phyloP scores from a whole-genome alignment of 2,888 invertebrate genomes.

The Synanthedon vespiformis region DNA sequence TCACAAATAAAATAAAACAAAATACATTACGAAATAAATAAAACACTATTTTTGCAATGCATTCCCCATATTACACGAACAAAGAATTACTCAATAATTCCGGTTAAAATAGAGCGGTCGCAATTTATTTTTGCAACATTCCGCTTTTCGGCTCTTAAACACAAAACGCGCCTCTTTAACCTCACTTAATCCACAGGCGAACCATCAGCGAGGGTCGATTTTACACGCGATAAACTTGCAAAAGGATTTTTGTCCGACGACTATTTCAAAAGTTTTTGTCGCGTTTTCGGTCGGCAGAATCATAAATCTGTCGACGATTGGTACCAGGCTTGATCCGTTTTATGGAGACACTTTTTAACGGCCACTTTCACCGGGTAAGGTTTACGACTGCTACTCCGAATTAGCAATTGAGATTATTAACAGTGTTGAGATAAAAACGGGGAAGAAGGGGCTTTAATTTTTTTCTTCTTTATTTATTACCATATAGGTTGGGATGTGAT shows the following conservation, averaged over 20 bases:
- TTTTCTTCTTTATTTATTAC: no score
- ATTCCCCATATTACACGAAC: no score
- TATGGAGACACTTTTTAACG: constrained; percentile 39
- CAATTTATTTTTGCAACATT: constrained; percentile 7
- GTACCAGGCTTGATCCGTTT: constrained; percentile 28
- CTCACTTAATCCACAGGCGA: constrained; percentile 36
- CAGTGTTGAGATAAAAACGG: no score
- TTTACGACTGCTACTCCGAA: constrained; percentile 12
- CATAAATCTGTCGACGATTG: constrained; percentile 37
- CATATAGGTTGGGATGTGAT: no score
- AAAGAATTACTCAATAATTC: no score
- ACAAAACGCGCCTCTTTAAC: constrained; percentile 22
- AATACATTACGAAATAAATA: no score
- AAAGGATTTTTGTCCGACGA: constrained; percentile 32
- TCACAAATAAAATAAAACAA: no score
- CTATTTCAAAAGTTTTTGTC: constrained; percentile 11
- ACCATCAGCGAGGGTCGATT: constrained; percentile 35
- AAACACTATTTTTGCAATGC: no score
- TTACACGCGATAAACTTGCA: constrained; percentile 46
- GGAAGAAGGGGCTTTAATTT: no score
- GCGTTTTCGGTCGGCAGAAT: constrained; percentile 12
- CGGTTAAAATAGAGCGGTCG: not conserved
- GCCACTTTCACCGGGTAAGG: constrained; percentile 15
- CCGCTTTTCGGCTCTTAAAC: constrained; percentile 5
- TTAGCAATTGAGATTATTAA: constrained; percentile 21